A percentile compares a stretch with the other conserved stretches of the same genome.
Conservation (phyloP, 1,140 invertebrate species). For the Drosophila azteca region DNA sequence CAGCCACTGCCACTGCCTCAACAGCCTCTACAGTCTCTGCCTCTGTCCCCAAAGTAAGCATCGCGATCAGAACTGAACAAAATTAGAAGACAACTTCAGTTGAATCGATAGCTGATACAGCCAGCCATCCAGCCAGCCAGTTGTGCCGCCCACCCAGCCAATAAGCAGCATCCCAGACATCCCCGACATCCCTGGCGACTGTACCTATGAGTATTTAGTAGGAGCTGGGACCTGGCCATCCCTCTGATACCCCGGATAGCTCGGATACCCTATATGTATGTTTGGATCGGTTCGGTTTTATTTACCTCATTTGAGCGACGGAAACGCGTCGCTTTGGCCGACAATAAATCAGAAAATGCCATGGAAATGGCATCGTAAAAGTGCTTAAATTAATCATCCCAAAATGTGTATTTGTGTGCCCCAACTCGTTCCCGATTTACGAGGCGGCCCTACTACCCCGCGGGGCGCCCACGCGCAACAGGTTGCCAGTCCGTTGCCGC, state of each 20-base stretch:
- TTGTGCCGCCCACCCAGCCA: no score
- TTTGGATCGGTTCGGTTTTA: slow-evolving; percentile 15
- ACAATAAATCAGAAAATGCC: slow-evolving; percentile 78
- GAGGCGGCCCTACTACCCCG: slow-evolving; percentile 54
- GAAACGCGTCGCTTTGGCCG: slow-evolving; percentile 60
- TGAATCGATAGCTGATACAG: no score
- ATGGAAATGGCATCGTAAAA: slow-evolving; percentile 82
- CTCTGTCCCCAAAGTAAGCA: slow-evolving; percentile 23
- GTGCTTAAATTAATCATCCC: slow-evolving; percentile 83
- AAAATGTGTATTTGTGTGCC: slow-evolving; percentile 75
- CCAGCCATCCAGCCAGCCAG: no score
- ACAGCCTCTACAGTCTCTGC: no score
- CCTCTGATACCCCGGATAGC: no score
- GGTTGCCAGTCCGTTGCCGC: slow-evolving; percentile 62
- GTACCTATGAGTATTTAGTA: no score
- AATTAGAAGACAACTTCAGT: no score
- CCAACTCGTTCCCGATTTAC: slow-evolving; percentile 71
- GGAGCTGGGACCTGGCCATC: no score
- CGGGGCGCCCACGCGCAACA: slow-evolving; percentile 56
- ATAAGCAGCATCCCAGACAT: no score
- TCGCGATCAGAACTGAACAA: slow-evolving; percentile 20
- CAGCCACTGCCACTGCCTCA: no score
- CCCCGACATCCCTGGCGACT: no score
- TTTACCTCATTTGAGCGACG: slow-evolving; percentile 54
- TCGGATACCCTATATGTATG: no score